Evolutionary conservation across 2,888 invertebrate species (phyloP), one percentile per base, ranked within the genome.

Genomic region (Drosophila cracens): DNA sequence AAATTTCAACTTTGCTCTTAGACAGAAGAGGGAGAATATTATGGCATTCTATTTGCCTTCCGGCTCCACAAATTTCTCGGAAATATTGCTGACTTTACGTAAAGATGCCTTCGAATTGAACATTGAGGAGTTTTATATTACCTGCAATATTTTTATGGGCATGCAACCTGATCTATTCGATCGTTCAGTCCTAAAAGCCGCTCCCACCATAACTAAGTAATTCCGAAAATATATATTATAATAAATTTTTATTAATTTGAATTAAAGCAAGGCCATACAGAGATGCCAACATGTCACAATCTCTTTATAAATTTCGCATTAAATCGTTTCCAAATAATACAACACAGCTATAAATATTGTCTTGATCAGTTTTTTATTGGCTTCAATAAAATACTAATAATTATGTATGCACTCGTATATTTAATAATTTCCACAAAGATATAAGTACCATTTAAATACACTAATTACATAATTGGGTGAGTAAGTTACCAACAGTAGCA

Each of bases 71-170:
- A 56, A 31, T 21, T 75, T 89, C 46, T 72, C 89, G 2, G 64
- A 73, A 11, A 75, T 89, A 21, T 85, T 89, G 51, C 4, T 63
- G 1, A 63, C 51, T 0, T 36, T 89, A 7, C 73, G 80, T 16
- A 75, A 74, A 18, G 85, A 89, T 57, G 67, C 79, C 1, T 90
- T 81, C 4, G 79, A 77, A 40, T 58, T 90, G 58, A 87, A 89
- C 49, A 67, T 89, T 49, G 90, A 89, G 21, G 83, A 83, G 16
- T 89, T 87, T 40, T 73, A 66, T 36, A 76, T 89, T 6, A 76
- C 87, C 2, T 74, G 81, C 11, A 83, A 83, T 33, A 52, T 79
- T 11, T 33, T 83, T 1, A 51, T 71, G 2, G 53, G 64, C 27
- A 40, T 58, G 25, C 66, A 73, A 16, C 33, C 57, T 6, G 59